Evolutionary conservation across 2,888 invertebrate genomes (phyloP).

Genomic region (Amphipyra tragopoginis): DNA sequence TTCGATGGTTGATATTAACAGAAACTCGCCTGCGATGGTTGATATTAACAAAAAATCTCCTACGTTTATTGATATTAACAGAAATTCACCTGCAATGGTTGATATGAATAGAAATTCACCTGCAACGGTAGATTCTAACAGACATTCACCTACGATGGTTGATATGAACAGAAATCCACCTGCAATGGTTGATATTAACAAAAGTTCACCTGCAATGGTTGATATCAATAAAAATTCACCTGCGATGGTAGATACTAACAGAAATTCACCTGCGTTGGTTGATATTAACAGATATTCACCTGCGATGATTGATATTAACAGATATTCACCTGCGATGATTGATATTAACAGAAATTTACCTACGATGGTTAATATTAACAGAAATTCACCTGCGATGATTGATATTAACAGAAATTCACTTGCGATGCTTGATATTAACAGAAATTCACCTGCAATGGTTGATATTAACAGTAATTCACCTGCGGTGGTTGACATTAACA

Average conservation of each 20-base stretch:
- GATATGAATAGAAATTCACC: conserved; percentile 1
- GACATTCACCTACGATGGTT: not conserved
- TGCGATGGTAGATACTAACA: not conserved
- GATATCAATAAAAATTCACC: not conserved
- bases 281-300: not conserved
- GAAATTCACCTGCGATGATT: no score
- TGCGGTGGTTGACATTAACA: not conserved
- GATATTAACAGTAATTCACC: not conserved
- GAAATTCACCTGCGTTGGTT: not conserved
- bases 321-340: not conserved
- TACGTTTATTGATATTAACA: not conserved
- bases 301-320: not conserved
- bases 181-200: no score
- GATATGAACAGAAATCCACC: not conserved
- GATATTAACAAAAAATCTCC: not conserved
- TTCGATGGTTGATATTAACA: not conserved
- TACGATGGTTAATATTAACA: no score
- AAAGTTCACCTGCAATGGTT: no score
- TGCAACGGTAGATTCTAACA: not conserved
- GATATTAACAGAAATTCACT: no score
- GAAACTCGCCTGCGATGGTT: not conserved
- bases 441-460: no score
- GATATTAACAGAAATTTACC: not conserved
- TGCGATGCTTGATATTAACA: no score
- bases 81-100: not conserved